Base-by-base conservation (phyloP, 2,113 vertebrate genomes). In the Triplophysa rosa region DNA sequence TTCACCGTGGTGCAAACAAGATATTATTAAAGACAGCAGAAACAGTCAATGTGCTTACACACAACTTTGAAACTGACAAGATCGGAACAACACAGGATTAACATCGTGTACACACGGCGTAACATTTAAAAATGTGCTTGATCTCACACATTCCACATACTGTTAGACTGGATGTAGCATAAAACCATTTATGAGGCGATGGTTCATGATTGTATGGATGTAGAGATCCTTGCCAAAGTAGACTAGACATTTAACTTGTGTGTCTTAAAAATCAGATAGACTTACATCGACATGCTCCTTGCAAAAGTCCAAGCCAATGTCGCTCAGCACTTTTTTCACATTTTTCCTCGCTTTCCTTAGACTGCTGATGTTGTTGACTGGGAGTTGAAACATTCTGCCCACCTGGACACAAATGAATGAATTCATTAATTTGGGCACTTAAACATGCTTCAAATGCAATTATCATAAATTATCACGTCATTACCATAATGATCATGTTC, bases 311-410 rank as follows among this genome's bases (percentile, higher is more conserved):
- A 99, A 93, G 89, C 98, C 98, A 88, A 99, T 99, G 93, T 99
- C 98, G 90, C 95, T 96, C 91, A 99, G 93, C 86, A 97, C 97
- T 92, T 93, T 98, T 94, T 99, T 98, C 90, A 99, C 98, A 93
- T 97, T 98, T 94, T 95, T 98, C 90, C 98, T 95, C 83, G 98
- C 96, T 95, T 98, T 99, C 89, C 98, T 95, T 94, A 99, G 95
- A 94, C 95, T 98, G 93, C 94, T 94, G 92, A 99, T 94, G 95
- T 99, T 99, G 93, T 99, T 99, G 93, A 98, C 96, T 86, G 98
- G 98, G 94, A 99, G 96, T 90, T 99, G 98, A 93, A 98, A 99
- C 98, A 99, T 99, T 92, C 94, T 99, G 96, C 92, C 94, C 92
- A 91, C 93, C 93, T 94, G 90, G 83, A 90, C 73, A 84, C 1